Base-by-base conservation (phyloP, 2,113 vertebrate species). In the Centropus bengalensis region DNA sequence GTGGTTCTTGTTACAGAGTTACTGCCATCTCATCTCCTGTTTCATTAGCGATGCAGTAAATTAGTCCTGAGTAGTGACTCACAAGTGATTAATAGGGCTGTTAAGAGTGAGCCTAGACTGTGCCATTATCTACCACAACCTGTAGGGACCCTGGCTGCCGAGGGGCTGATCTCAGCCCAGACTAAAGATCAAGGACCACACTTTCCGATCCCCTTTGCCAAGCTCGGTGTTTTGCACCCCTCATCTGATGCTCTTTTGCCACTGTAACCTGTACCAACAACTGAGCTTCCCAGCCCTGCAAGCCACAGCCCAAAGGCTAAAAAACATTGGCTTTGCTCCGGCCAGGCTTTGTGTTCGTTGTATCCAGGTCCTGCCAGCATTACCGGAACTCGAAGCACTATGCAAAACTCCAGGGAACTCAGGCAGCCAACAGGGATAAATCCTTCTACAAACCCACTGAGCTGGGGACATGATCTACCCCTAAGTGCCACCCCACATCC, bases 211-310 rank as follows among this genome's bases (percentile, higher is more conserved):
- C 18, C 42, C 19, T 58, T 66, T 55, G 55, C 67, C 54, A 67
- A 49, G 47, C n/a, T 20, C 1, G 19, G 30, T 30, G 45, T 55
- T 87, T 70, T 32, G 32, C 56, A 70, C 49, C 19, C 63, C 40
- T 47, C 36, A 23, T 1, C 20, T 51, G 28, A 33, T 76, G 55
- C 38, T 74, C 30, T 56, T 77, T 68, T 86, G 58, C 70, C 32
- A 6, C 2, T 55, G 16, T 13, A 4, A 70, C 0, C 73, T 27
- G 6, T 0, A 58, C 40, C 24, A 74, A 14, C 10, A 58, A 58
- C 44, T 51, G 62, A 51, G 44, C 63, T 51, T 74, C 82, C n/a
- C 19, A 12, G 2, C 13, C 27, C 40, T 26, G 42, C 60, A 81
- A 78, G 23, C 28, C 23, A 51, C 36, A 70, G 33, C 27, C 55